These are phyloP conservation scores for Sander lucioperca DNA, from an alignment of 2,113 vertebrate species.

Conservation along the genomic window DNA sequence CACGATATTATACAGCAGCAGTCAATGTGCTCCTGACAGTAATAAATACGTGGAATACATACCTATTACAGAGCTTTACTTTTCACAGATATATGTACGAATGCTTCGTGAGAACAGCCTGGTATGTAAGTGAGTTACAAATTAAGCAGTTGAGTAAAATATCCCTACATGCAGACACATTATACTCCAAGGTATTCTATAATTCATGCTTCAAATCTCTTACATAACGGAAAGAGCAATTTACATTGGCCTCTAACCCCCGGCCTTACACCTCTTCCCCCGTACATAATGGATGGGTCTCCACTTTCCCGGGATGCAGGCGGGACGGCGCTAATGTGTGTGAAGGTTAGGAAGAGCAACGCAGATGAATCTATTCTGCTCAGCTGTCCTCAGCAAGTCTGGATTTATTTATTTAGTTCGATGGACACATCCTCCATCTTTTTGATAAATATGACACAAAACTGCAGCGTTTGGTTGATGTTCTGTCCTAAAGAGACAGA, in stretches of 20 bases:
- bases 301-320: constrained; percentile 8
- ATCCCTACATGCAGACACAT: not conserved
- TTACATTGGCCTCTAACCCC: constrained; percentile 45
- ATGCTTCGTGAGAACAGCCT: too few species aligned
- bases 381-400: constrained; percentile 21
- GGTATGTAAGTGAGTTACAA: not conserved
- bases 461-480: not conserved
- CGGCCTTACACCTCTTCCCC: constrained; percentile 41
- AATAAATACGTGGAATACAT: too few species aligned
- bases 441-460: not conserved
- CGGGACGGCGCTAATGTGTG: constrained; percentile 39
- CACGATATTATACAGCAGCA: too few species aligned
- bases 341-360: constrained; percentile 48
- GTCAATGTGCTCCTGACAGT: too few species aligned
- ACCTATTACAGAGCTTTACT: too few species aligned
- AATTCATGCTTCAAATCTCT: constrained; percentile 55
- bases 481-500: not conserved
- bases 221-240: constrained; percentile 56
- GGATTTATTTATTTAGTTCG: not conserved
- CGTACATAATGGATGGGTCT: constrained; percentile 55
- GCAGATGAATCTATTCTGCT: constrained; percentile 20
- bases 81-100: too few species aligned
- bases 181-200: constrained; percentile 33
- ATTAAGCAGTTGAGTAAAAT: constrained; percentile 4
- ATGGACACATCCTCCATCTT: not conserved